phyloP scores from a whole-genome alignment of 2,113 vertebrate genomes.

The Sapajus apella region DNA sequence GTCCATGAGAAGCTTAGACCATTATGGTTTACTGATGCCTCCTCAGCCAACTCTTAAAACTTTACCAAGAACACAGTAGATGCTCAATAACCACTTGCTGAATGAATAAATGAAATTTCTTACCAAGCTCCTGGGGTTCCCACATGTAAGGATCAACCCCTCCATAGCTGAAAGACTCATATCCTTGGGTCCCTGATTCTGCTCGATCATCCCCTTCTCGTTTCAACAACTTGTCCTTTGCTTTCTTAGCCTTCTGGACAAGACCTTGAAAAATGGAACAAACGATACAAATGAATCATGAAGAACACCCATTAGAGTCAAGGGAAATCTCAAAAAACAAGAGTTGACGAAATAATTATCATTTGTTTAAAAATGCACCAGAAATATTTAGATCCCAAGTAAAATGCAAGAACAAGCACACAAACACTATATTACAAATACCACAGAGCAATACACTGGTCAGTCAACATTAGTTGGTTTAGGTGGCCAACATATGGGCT shows the following conservation, averaged over 20 bases:
- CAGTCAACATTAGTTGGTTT: background rate
- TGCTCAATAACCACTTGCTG: background rate
- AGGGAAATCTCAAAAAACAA: background rate
- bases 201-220: slow-evolving; percentile 91
- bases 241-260: slow-evolving; percentile 97
- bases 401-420: background rate
- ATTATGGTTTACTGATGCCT: background rate
- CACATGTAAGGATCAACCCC: slow-evolving; percentile 98
- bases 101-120: slow-evolving; percentile 60
- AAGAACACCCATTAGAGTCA: background rate
- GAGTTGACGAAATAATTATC: background rate
- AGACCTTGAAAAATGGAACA: slow-evolving; percentile 85
- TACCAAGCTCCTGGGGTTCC: slow-evolving; percentile 98
- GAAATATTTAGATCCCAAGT: background rate
- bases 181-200: slow-evolving; percentile 88
- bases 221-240: slow-evolving; percentile 95
- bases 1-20: background rate
- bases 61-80: background rate
- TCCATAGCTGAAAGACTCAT: slow-evolving; percentile 96
- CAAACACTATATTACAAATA: background rate
- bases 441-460: background rate
- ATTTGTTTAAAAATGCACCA: slow-evolving; percentile 26
- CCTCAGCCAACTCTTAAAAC: slow-evolving; percentile 1
- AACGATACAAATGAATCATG: background rate
- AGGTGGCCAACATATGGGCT: background rate